Evolutionary conservation across 2,113 vertebrate genomes (phyloP), one percentile per base, ranked within the genome.

Genomic region (Larimichthys polyactis): DNA sequence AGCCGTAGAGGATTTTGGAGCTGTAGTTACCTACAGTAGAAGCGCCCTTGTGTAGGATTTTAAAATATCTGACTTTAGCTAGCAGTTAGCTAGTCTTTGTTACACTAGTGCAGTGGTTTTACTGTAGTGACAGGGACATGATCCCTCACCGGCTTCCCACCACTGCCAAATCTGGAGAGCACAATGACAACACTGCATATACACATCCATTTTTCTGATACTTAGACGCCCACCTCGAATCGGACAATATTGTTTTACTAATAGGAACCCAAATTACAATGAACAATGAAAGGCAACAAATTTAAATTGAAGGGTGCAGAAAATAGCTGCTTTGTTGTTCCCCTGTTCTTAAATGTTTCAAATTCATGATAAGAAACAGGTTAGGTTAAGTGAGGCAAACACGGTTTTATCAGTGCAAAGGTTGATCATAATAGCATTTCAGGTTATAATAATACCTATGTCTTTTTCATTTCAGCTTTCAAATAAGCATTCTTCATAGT

Each of bases 71-170:
- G 24, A 71, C 14, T 54, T 40, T 40, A 40, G 36, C 36, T 40
- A 9, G 36, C 36, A 40, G 36, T 40, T 40, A 8, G 7, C 36
- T 40, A 9, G 36, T 52, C 57, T 36, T 68, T 67, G 52, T 67
- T 63, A 29, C 24, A 7, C 24, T n/a, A 40, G 46, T 49, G 44
- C 19, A 76, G 10, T 1, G 15, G 57, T 60, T 55, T 11, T 36
- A 14, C 59, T 20, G 22, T 17, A 10, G 36, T 40, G 36, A 40
- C 7, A 40, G 36, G 7, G 36, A 40, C 36, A 55, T 29, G 36
- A 66, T 72, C 72, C 63, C 58, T 79, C 66, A 60, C 59, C 14
- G n/a, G 58, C 19, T 79, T 78, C 46, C 82, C 63, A 32, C 29
- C 43, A 22, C 27, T 11, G 4, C 29, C 62, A 44, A 11, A 36